Evolutionary conservation across 2,888 invertebrate species (phyloP), one percentile per base, ranked within the genome.

Genomic region (Andrena camellia): DNA sequence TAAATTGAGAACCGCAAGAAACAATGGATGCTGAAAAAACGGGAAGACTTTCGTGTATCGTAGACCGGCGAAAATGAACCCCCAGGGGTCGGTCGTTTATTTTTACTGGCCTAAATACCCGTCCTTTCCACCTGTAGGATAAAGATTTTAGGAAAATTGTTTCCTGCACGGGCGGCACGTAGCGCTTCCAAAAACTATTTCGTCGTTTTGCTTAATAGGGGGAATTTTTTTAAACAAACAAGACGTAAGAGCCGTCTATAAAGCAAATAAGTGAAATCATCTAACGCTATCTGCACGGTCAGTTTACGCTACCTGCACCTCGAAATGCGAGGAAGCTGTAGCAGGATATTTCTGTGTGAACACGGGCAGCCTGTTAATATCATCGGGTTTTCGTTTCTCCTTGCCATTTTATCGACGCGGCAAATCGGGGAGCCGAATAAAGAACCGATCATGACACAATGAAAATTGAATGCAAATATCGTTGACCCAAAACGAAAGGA

Each of bases 391-490:
- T 29, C 33, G 62, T 81, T 72, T 54, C 31, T 73, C 57, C 42
- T 72, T 54, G 8, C 5, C 23, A 29, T 66, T 48, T 52, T 52
- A 33, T 26, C 42, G 26, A 17, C 63, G n/a, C 48, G 42, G 31
- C 33, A 23, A 42, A 2, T 60, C 29, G 48, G 23, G 67, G 50
- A 68, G 63, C 31, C 31, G 83, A 76, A 82, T 62, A 67, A 71
- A 71, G 70, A 76, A 62, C 50, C 54, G 60, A 62, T 52, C 64
- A 67, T 48, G 82, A 76, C 63, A 76, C 83, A 63, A 76, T 67
- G 81, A 82, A 74, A 82, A 82, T 81, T 70, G 70, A 82, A 82
- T 83, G 67, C 83, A 82, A 82, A 82, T 83, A 82, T 76, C 83
- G 83, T 76, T 83, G 82, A 82, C 82, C 83, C 59, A 52, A 82